These are phyloP conservation scores for Desmodus rotundus DNA, from an alignment of 2,113 vertebrate genomes.

Conservation along the genomic window DNA sequence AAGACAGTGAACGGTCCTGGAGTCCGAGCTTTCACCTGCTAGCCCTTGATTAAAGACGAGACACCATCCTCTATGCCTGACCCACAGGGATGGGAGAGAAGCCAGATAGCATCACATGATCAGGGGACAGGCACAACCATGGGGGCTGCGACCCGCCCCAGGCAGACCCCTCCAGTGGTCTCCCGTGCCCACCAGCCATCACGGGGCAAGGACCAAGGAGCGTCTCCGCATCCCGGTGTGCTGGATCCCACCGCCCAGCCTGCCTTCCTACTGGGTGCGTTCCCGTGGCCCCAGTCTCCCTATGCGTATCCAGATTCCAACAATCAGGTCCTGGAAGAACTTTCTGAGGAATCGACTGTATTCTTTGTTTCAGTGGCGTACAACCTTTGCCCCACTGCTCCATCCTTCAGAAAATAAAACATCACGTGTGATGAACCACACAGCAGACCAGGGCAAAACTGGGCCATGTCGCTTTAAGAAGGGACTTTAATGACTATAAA, in stretches of 20 bases:
- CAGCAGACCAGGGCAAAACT: not conserved
- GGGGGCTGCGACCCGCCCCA: too few relatives aligned
- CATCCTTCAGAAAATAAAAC: not conserved
- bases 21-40: not conserved
- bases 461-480: not conserved
- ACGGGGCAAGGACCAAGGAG: fast-evolving
- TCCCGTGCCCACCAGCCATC: fast-evolving
- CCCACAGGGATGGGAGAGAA: too few relatives aligned
- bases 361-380: not conserved
- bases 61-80: fast-evolving
- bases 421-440: fast-evolving
- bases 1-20: not conserved
- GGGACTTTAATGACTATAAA: not conserved
- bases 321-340: not conserved
- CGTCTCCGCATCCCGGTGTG: fast-evolving
- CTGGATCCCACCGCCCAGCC: fast-evolving
- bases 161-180: fast-evolving
- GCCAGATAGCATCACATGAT: fast-evolving
- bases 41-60: not conserved
- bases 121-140: too few relatives aligned
- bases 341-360: fast-evolving
- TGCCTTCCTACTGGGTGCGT: not conserved
- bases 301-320: not conserved
- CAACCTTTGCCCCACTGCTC: not conserved
- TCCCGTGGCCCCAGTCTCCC: not conserved